Percentiles rank a stretch among this genome's conserved stretches.
Conservation (phyloP, 2,113 vertebrate species). For the Antechinus flavipes region DNA sequence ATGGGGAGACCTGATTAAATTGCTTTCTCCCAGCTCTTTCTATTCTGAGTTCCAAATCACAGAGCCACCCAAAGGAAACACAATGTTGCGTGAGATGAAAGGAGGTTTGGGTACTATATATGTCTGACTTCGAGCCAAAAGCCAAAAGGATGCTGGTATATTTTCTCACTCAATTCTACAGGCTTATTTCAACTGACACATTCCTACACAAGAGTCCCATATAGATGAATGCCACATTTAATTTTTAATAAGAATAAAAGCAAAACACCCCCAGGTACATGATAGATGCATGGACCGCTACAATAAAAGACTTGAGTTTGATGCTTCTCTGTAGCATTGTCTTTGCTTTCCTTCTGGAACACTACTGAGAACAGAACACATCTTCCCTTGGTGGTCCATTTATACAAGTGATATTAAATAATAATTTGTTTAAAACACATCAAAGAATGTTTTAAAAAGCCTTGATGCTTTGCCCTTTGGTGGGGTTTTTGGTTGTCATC, state of each 20-base stretch:
- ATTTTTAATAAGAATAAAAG: constrained; percentile 65
- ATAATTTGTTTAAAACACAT: not conserved
- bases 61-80: not conserved
- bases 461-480: not conserved
- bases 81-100: not conserved
- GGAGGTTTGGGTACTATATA: not conserved
- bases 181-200: constrained; percentile 47
- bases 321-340: not conserved
- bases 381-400: not conserved
- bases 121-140: not conserved
- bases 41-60: not conserved
- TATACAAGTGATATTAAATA: not conserved
- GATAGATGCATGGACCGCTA: not conserved
- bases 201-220: not conserved
- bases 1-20: not conserved
- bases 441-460: not conserved
- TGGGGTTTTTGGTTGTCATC: not conserved
- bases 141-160: not conserved
- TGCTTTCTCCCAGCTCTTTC: not conserved
- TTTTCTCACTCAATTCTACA: constrained; percentile 15
- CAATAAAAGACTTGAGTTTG: constrained; percentile 8
- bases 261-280: constrained; percentile 37
- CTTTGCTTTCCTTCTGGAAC: not conserved
- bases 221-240: constrained; percentile 39
- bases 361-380: not conserved